Evolutionary conservation across 2,113 vertebrate genomes (phyloP), one percentile per base, ranked within the genome.

Genomic region (Apeltes quadracus): DNA sequence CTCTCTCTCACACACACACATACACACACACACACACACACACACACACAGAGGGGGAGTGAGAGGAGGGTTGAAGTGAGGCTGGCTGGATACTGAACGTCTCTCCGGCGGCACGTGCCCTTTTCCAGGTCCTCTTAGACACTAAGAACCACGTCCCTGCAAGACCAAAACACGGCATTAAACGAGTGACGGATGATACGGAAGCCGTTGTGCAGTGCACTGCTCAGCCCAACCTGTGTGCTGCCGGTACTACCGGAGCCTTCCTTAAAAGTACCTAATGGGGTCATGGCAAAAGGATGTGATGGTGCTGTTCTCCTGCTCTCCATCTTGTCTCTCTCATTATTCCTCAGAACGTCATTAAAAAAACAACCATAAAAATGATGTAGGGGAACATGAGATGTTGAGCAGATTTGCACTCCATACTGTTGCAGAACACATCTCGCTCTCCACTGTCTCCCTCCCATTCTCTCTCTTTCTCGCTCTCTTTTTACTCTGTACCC

Each of bases 401-500:
- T 90, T 90, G 88, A 88, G 83, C 82, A 91, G 87, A 90, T 92
- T 89, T 90, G 75, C 87, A 87, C 88, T 85, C 79, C 78, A 59
- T 51, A 36, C 56, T 76, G 78, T 92, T 91, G 90, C 65, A 71
- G 91, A 92, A 92, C 80, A 78, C 23, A 39, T 59, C 73, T 78
- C 55, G 63, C 67, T 64, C 64, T 50, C 81, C 10, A n/a, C 59
- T 2, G 5, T 64, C 25, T 9, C 12, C n/a, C 50, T 38, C 56
- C 66, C 54, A 69, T 41, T 53, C 44, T 53, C 64, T 61, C 44
- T 63, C 54, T 78, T 61, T 69, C 46, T 75, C 71, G 50, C 38
- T 86, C 57, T 53, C 50, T 83, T 65, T 78, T 75, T 73, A 63
- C 73, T 61, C 81, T 72, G 62, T 73, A 73, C 75, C 61, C 68